A percentile compares a stretch with the other conserved stretches of the same genome.
Conservation (phyloP, 2,888 invertebrate genomes). For the Caenorhabditis wallacei region DNA sequence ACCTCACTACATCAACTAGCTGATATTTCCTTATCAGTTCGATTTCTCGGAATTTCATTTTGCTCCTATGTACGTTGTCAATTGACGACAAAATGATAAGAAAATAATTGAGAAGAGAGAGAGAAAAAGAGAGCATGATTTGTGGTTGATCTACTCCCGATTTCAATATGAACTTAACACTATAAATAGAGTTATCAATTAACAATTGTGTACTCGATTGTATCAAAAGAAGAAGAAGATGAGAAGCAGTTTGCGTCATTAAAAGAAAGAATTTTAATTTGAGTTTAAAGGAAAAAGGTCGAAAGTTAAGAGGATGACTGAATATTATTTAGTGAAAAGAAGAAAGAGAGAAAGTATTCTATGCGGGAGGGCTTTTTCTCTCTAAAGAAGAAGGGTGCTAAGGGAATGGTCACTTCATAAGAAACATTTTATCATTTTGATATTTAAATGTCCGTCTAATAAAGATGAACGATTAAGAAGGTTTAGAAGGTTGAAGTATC, state of each 20-base stretch:
- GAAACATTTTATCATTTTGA: slow-evolving; percentile 16
- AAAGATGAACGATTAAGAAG: slow-evolving; percentile 14
- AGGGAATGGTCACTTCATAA: slow-evolving; percentile 23
- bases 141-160: slow-evolving; percentile 49
- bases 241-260: slow-evolving; percentile 16
- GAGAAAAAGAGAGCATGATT: slow-evolving; percentile 29
- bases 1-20: slow-evolving; percentile 36
- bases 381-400: not conserved
- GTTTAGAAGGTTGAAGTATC: slow-evolving; percentile 24
- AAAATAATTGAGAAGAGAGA: slow-evolving; percentile 4
- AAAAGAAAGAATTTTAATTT: slow-evolving; percentile 5
- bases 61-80: slow-evolving; percentile 33
- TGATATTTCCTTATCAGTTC: slow-evolving; percentile 7
- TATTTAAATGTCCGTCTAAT: not conserved
- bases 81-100: slow-evolving; percentile 25
- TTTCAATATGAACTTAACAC: slow-evolving; percentile 11
- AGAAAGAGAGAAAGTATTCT: not conserved
- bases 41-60: slow-evolving; percentile 49
- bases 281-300: slow-evolving; percentile 18
- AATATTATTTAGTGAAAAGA: not conserved
- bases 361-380: slow-evolving; percentile 20
- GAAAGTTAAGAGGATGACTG: slow-evolving; percentile 40
- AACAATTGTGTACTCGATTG: slow-evolving; percentile 27
- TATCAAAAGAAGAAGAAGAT: not conserved
- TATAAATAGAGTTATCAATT: slow-evolving; percentile 50